These are phyloP conservation scores for Pteropus rufus DNA, from an alignment of 2,797 vertebrate species.

Conservation along the genomic window DNA sequence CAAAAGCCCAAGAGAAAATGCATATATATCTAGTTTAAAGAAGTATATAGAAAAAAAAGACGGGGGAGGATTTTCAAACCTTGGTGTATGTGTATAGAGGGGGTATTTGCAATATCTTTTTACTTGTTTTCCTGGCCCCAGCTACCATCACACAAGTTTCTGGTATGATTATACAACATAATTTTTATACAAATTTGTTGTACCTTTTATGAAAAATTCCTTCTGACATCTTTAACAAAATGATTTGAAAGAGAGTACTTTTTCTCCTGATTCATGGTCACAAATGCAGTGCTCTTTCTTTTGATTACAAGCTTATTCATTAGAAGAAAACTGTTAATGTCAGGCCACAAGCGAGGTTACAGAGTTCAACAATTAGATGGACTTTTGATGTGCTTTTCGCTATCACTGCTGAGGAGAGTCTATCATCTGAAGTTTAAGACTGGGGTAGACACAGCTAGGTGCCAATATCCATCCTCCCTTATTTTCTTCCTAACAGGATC, in stretches of 20 bases:
- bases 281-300: neutral
- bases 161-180: neutral
- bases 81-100: neutral
- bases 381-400: constrained; percentile 30
- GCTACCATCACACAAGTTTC: neutral
- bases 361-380: constrained; percentile 35
- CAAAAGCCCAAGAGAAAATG: neutral
- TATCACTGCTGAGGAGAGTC: neutral
- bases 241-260: constrained; percentile 18
- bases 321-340: constrained; percentile 33
- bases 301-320: constrained; percentile 48
- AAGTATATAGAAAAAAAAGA: neutral
- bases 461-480: neutral
- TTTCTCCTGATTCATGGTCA: constrained; percentile 43
- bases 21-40: neutral
- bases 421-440: constrained; percentile 7
- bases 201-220: neutral
- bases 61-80: neutral
- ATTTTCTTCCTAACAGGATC: neutral
- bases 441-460: neutral
- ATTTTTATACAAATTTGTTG: constrained; percentile 13
- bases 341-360: constrained; percentile 28
- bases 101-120: neutral
- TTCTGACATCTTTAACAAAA: constrained; percentile 42
- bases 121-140: neutral